Evolutionary conservation across 2,888 invertebrate genomes (phyloP), one percentile per base, ranked within the genome.

Genomic region (Phaonia tiefii): DNA sequence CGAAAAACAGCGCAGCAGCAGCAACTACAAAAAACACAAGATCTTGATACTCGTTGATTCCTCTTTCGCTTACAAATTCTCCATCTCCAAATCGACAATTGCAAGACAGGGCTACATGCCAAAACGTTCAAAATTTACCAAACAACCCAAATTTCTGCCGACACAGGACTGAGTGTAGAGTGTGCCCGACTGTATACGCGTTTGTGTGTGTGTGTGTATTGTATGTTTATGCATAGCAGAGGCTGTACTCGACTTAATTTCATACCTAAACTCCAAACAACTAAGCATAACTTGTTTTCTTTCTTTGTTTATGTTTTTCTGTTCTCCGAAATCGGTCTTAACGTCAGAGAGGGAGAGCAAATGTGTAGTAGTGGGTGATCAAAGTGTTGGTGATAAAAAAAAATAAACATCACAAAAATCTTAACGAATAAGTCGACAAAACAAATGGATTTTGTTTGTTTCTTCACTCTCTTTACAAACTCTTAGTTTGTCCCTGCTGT

Each of bases 41-140:
- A 56, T 67, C 22, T 67, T 72, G 46, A 5, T 25, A 46, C 44
- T 49, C 17, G 8, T 70, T 10, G 49, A 73, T 66, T 73, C 70
- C 26, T 66, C 65, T 80, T 74, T 72, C 26, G 11, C 10, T 42
- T 75, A 67, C 20, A 69, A 65, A 46, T 76, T 76, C 70, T 58
- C n/a, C n/a, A n/a, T n/a, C n/a, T n/a, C 17, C 22, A 74, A 77
- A 77, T 70, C 74, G 54, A 58, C 73, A 80, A 77, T 66, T 76
- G 69, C 69, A 70, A 73, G 73, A 20, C 56, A 80, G 49, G 31
- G 42, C 63, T 17, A 20, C 51, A 31, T 17, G 22, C 25, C 46
- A 51, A 42, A 42, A 54, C 4, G 56, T 63, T 39, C 37, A 42
- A 42, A 37, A 54, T 10, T 54, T 22, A 58, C 11, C 49, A 42